Evolutionary conservation across 1,140 invertebrate genomes (phyloP), one percentile per base, ranked within the genome.

Genomic region (Wasmannia auropunctata): DNA sequence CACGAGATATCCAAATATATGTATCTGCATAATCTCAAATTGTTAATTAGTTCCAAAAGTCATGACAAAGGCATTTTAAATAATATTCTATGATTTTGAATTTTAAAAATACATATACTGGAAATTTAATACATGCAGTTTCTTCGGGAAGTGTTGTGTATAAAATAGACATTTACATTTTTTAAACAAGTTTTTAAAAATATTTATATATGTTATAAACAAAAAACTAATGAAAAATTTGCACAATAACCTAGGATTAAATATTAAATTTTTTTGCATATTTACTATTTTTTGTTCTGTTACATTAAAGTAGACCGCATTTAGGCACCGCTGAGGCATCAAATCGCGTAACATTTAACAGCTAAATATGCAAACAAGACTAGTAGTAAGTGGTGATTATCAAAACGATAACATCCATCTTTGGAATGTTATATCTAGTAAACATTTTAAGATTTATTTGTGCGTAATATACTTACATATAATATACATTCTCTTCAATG

Each of bases 341-440:
- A 67, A 43, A 43, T 43, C n/a, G 8, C 14, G 16, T 11, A 63
- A 63, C 31, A 31, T 63, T 67, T 25, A 65, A 4, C 62, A 19
- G 8, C 43, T 67, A 43, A 67, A 67, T 43, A 67, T 67, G 37
- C 65, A 67, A 67, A 25, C 22, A 67, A 43, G 0, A 43, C 2
- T 43, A 67, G n/a, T 43, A 22, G 43, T 8, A 37, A 67, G 37
- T 22, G 31, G 22, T 6, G 22, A 67, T 67, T 67, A 67, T 67
- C 63, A 67, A 37, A 7, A 40, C 40, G 34, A 65, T 65, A 65
- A 40, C 34, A 19, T 22, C 1, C 37, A 67, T 67, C n/a, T 37
- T 65, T 65, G 22, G 65, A 67, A 43, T 67, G 37, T 65, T 67
- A 67, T 65, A 65, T 65, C 31, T 34, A 19, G n/a, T 63, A 63